Evolutionary conservation across 1,140 invertebrate genomes (phyloP), one percentile per base, ranked within the genome.

Genomic region (Drosophila nebulosa): DNA sequence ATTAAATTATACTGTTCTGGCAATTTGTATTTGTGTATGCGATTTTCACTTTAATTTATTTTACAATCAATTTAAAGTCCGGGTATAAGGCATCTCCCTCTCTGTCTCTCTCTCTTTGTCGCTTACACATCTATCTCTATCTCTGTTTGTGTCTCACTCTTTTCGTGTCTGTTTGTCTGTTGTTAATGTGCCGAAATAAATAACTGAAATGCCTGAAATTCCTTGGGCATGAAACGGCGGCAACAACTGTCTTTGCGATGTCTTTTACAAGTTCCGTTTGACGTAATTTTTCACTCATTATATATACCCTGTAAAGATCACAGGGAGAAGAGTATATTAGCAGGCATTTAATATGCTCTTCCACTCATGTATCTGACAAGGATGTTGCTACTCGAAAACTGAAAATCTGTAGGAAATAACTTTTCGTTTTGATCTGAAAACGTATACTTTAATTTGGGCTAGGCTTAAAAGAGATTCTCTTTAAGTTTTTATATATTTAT

Each of bases 1-100:
- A 90, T 90, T 90, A 90, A 90, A 88, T 90, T 90, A 90, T 88
- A 78, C 77, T 84, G 88, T 88, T 83, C 39, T 73, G 63, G 56
- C 39, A 57, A 61, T 75, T 75, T 39, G 32, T 62, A 63, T 50
- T 7, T 21, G 64, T 59, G 39, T 60, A 10, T 51, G 14, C 32
- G 42, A 36, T 57, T 39, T 52, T 64, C 63, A 77, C 67, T 78
- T 86, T 81, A 72, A 88, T 88, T 88, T 81, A 75, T 83, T 86
- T 86, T 85, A 78, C 81, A 85, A 85, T 86, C 78, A 88, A 83
- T 76, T 78, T 69, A 65, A 78, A 72, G 74, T 78, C 32, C 42
- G 46, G 55, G 56, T 32, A 50, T 39, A 30, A 30, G 10, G 16
- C 16, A 51, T 57, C 10, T 55, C 35, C 35, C 50, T 42, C 46